Evolutionary conservation across 2,888 invertebrate genomes (phyloP).

Genomic region (Drosophila infuscata): DNA sequence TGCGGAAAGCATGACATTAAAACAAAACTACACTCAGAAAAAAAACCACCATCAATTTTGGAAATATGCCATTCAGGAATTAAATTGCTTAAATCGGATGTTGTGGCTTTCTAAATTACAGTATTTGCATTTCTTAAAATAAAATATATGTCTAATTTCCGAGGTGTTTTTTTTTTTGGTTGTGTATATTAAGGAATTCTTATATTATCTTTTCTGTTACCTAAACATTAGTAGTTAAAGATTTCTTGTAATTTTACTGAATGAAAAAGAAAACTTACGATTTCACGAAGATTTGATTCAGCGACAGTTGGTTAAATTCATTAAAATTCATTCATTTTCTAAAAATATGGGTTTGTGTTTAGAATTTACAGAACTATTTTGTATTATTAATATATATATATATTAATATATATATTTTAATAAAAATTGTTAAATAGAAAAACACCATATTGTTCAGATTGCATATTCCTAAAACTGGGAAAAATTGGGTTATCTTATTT

Average conservation of each 20-base stretch:
- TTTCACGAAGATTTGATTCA: background rate
- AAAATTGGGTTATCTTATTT: background rate
- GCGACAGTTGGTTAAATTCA: background rate
- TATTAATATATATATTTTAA: background rate
- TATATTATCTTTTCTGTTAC: too few relatives aligned
- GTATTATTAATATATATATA: background rate
- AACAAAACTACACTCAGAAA: background rate
- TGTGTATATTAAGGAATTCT: too few relatives aligned
- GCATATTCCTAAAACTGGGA: background rate
- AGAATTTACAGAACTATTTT: background rate
- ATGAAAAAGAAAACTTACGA: background rate
- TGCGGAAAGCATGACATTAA: conserved; percentile 39
- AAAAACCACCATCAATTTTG: background rate
- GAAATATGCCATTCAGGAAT: background rate
- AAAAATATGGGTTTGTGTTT: background rate
- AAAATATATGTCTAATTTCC: background rate
- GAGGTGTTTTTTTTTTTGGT: background rate
- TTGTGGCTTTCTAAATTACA: background rate
- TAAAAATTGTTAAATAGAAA: background rate
- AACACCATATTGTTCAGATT: background rate
- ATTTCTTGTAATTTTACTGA: too few relatives aligned
- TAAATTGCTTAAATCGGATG: background rate
- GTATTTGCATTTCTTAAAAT: background rate
- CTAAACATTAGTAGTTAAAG: too few relatives aligned
- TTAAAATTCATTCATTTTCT: background rate